Evolutionary conservation across 2,113 vertebrate genomes (phyloP), one percentile per base, ranked within the genome.

Genomic region (Paedocypris sp.): DNA sequence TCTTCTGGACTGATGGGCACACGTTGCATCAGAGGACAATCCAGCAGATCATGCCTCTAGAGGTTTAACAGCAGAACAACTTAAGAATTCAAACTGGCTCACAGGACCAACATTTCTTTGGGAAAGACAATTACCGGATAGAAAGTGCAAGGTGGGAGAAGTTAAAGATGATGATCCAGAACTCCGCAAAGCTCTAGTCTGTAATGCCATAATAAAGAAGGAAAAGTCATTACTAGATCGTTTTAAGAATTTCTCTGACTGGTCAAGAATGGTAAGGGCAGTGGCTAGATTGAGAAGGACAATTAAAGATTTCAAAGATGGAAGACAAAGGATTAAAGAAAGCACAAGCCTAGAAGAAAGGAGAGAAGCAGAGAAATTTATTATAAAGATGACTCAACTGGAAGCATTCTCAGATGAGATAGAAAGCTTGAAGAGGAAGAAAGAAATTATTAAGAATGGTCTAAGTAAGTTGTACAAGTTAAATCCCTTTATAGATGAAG

Each of bases 61-160:
- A 22, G 66, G 65, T 2, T 33, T 66, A 6, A 63, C 35, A 29
- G 26, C 48, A 16, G 32, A 69, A 13, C 8, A 70, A 13, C 54
- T 73, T 3, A 20, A 51, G 4, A 18, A 23, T n/a, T 70, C 64
- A 7, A 56, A 68, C 20, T 67, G 60, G 69, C 60, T 62, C 15
- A 63, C 19, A 28, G 65, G 58, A 8, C 64, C 60, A 65, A 5
- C 47, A 1, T 53, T 74, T 33, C 64, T 73, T 4, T 68, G 65
- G 65, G 22, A 43, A 19, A 31, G 41, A 1, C 15, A 71, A 19
- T 33, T 74, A 10, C 62, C 62, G n/a, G n/a, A n/a, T 2, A 35
- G 19, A 66, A 50, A 65, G 10, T n/a, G 38, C 15, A 70, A 60
- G 60, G 38, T 72, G 50, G 57, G 36, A 73, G 52, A 70, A 3